phyloP scores from a whole-genome alignment of 2,888 invertebrate species.

The Melikaiella ostensackeni region DNA sequence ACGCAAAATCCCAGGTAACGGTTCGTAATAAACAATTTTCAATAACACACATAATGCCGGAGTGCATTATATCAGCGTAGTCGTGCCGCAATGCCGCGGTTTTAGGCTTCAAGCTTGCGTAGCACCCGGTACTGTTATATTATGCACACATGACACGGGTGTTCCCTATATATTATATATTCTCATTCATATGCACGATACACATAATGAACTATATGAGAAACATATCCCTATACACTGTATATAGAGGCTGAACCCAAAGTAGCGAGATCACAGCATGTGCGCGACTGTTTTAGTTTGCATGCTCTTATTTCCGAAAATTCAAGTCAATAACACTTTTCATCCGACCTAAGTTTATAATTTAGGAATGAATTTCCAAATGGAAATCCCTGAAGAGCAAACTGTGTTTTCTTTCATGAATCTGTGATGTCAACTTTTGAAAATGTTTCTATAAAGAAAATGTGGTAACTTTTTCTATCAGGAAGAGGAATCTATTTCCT shows the following conservation, averaged over 20 bases:
- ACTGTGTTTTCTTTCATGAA: no score
- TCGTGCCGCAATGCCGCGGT: slow-evolving; percentile 58
- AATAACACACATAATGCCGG: slow-evolving; percentile 22
- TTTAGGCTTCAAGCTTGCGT: slow-evolving; percentile 50
- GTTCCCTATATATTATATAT: slow-evolving; percentile 19
- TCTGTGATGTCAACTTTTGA: no score
- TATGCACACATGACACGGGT: slow-evolving; percentile 28
- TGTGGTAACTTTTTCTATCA: no score
- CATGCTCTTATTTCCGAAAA: slow-evolving; percentile 12
- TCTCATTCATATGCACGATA: slow-evolving; percentile 15
- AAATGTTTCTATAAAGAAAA: no score
- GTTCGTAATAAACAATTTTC: slow-evolving; percentile 1
- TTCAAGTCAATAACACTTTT: background rate
- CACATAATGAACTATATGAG: slow-evolving; percentile 36
- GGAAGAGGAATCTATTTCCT: no score
- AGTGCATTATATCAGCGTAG: slow-evolving; percentile 41
- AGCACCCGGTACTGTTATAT: slow-evolving; percentile 34
- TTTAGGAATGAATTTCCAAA: background rate
- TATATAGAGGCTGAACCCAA: background rate
- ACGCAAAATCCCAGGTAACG: no score
- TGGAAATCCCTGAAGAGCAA: no score
- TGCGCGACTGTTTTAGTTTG: slow-evolving; percentile 15
- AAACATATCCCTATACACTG: slow-evolving; percentile 12
- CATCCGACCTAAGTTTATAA: background rate
- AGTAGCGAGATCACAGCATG: slow-evolving; percentile 8